A percentile compares a stretch with the other conserved stretches of the same genome.
Conservation (phyloP, 2,797 vertebrate species). For the Propithecus perrieri region DNA sequence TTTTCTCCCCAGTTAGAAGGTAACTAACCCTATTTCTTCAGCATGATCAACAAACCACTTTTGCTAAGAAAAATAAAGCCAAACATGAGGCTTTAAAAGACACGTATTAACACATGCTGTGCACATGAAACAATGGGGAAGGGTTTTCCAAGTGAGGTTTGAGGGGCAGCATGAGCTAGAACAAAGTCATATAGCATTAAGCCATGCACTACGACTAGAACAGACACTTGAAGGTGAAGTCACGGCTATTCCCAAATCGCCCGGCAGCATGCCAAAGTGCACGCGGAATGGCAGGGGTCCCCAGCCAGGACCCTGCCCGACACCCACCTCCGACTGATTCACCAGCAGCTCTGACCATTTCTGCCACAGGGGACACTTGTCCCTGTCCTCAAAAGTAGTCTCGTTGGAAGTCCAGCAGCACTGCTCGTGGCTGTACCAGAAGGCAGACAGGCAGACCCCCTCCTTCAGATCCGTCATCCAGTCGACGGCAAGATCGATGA, state of each 20-base stretch:
- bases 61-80: neutral
- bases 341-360: constrained; percentile 98
- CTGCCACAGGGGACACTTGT: constrained; percentile 98
- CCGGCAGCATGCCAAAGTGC: neutral
- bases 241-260: neutral
- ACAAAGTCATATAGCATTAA: neutral
- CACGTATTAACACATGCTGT: fast-evolving
- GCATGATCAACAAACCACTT: neutral
- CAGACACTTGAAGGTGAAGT: neutral
- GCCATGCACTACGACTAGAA: neutral
- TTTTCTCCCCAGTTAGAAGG: neutral
- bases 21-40: constrained; percentile 5
- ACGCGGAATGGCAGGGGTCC: neutral
- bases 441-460: constrained; percentile 95
- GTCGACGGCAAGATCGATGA: constrained; percentile 98
- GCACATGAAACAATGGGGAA: neutral
- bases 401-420: constrained; percentile 99
- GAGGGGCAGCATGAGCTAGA: neutral
- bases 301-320: neutral
- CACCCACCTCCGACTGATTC: constrained; percentile 90
- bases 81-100: neutral
- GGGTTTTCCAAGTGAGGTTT: neutral
- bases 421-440: constrained; percentile 99
- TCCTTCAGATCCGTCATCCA: constrained; percentile 99
- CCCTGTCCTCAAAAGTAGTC: constrained; percentile 96